A percentile compares a stretch with the other conserved stretches of the same genome.
phyloP scores from a whole-genome alignment of 2,888 invertebrate genomes.

The Oscheius myriophilus region DNA sequence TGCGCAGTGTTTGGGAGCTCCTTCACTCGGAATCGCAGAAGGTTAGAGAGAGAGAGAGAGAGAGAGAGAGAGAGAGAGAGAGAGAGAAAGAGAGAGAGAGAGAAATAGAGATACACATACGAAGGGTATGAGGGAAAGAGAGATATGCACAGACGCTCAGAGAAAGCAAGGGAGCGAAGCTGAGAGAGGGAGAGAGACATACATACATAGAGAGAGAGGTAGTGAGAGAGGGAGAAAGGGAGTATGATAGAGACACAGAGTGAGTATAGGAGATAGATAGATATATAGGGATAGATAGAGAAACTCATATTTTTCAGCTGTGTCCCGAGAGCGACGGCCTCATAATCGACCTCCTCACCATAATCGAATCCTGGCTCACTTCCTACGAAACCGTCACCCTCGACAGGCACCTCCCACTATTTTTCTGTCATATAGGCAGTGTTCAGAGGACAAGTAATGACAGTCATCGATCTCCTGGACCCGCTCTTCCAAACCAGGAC shows the following conservation, averaged over 20 bases:
- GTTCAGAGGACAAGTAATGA: constrained; percentile 11
- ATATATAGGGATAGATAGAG: neutral
- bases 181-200: no score
- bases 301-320: neutral
- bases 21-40: neutral
- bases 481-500: constrained; percentile 19
- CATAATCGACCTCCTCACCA: constrained; percentile 19
- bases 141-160: no score
- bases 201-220: no score
- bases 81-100: neutral
- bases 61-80: no score
- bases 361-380: constrained; percentile 14
- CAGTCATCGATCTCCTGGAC: constrained; percentile 14
- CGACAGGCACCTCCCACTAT: neutral
- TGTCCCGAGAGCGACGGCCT: constrained; percentile 16
- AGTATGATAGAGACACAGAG: no score
- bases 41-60: neutral
- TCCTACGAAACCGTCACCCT: constrained; percentile 6
- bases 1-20: constrained; percentile 27
- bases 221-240: no score
- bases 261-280: no score
- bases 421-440: no score
- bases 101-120: no score
- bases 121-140: no score
- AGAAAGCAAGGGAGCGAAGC: no score